A percentile compares a stretch with the other conserved stretches of the same genome.
Conservation (phyloP, 2,113 vertebrate genomes). For the Chinchilla lanigera region DNA sequence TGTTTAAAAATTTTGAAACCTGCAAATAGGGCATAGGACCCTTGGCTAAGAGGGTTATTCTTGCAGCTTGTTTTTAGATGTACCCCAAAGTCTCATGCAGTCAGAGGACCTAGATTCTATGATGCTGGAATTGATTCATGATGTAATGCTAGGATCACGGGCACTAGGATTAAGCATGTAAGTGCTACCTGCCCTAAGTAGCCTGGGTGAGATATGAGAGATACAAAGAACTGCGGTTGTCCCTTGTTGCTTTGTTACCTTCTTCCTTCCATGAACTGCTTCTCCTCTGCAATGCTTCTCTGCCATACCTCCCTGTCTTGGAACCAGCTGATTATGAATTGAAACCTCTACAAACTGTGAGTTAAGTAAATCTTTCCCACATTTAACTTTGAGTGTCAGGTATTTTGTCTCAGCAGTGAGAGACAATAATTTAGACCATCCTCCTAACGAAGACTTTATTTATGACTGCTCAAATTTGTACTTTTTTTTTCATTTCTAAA, state of each 20-base stretch:
- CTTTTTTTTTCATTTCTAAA: constrained; percentile 29
- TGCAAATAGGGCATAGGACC: not conserved
- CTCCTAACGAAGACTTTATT: not conserved
- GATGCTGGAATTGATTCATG: not conserved
- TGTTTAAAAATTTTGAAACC: not conserved
- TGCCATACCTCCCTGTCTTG: not conserved
- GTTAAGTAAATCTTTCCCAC: not conserved
- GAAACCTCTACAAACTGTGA: not conserved
- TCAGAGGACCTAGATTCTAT: not conserved
- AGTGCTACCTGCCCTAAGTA: not conserved
- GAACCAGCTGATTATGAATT: not conserved
- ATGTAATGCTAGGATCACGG: not conserved
- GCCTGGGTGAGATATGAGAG: not conserved
- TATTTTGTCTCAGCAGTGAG: not conserved
- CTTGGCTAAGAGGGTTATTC: not conserved
- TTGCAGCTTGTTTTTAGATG: not conserved
- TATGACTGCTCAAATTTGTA: not conserved
- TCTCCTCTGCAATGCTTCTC: not conserved
- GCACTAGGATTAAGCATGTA: not conserved
- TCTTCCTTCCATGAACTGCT: not conserved
- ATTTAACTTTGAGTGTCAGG: not conserved
- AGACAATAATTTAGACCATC: not conserved
- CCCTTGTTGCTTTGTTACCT: not conserved
- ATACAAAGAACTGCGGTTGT: not conserved
- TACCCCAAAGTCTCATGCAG: not conserved